Evolutionary conservation across 2,113 vertebrate genomes (phyloP).

Genomic region (Colinus virginianus): DNA sequence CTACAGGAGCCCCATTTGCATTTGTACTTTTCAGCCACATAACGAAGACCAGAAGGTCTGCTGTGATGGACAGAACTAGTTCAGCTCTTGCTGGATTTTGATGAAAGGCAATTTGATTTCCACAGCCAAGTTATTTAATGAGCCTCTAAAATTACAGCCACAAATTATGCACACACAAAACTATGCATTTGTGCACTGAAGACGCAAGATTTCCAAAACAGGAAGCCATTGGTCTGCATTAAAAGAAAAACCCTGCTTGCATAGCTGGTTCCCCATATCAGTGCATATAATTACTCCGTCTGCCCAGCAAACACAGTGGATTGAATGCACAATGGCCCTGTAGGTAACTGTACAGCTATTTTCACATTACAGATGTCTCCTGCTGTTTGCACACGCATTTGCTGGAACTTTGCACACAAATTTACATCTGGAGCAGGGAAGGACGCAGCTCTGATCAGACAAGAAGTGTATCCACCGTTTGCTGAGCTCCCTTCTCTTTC

Average conservation of each 20-base stretch:
- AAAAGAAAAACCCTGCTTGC: slow-evolving; percentile 63
- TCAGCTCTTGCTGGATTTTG: slow-evolving; percentile 70
- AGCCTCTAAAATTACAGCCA: slow-evolving; percentile 74
- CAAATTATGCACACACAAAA: slow-evolving; percentile 76
- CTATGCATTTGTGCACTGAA: slow-evolving; percentile 68
- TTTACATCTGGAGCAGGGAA: neutral
- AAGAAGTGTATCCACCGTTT: fast-evolving
- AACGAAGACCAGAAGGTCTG: slow-evolving; percentile 69
- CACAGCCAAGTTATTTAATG: slow-evolving; percentile 75
- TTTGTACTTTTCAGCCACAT: slow-evolving; percentile 42
- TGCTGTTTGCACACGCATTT: slow-evolving; percentile 3
- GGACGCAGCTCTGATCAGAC: fast-evolving
- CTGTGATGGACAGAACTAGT: slow-evolving; percentile 65
- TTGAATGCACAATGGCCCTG: slow-evolving; percentile 50
- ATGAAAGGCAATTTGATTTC: slow-evolving; percentile 74
- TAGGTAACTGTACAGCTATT: neutral
- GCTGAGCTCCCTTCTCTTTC: neutral
- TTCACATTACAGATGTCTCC: neutral
- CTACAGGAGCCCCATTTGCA: slow-evolving; percentile 34
- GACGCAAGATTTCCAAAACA: slow-evolving; percentile 72
- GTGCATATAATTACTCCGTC: slow-evolving; percentile 44
- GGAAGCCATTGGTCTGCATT: slow-evolving; percentile 60
- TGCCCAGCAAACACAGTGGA: neutral
- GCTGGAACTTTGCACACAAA: neutral
- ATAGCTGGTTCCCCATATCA: slow-evolving; percentile 22